Evolutionary conservation across 2,113 vertebrate species (phyloP), one percentile per base, ranked within the genome.

Genomic region (Prolemur simus): DNA sequence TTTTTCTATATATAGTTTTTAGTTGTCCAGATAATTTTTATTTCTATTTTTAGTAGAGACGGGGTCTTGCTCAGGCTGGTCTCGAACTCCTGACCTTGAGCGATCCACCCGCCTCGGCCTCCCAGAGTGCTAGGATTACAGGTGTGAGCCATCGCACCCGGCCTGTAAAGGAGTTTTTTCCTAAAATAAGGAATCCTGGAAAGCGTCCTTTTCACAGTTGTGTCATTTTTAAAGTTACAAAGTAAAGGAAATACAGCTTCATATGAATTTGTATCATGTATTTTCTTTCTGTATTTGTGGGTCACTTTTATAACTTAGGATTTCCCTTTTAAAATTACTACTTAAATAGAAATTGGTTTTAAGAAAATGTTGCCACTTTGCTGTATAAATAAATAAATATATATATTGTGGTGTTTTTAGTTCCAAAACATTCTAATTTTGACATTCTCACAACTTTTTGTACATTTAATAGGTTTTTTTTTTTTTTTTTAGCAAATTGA

Each of bases 401-500:
- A 74, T 32, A 87, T 54, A 20, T 83, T 47, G 20, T 69, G 2
- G 12, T 76, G 66, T 39, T 92, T 94, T 96, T 39, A 80, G 49
- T 95, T 94, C 42, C 13, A 95, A 66, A 90, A 73, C 63, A 71
- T 45, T 92, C 4, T 84, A 10, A 58, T 93, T 95, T 94, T 92
- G 10, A 95, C 29, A 81, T 78, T 87, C 13, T 95, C 58, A 77
- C 2, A 82, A 13, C 25, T 56, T 94, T 94, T 96, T 45, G 23
- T 42, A 32, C 21, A 82, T 86, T 94, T 97, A 91, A 96, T 77
- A 82, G 14, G 0, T 64, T 60, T 18, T 10, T 76, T 49, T 68
- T 64, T 92, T 68, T 97, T 63, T 73, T 78, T 52, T 74, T 97
- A 99, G 99, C 99, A 99, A 99, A 99, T 99, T 96, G 99, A 99